Conservation (phyloP, 1,140 invertebrate species). For the Drosophila tani region DNA sequence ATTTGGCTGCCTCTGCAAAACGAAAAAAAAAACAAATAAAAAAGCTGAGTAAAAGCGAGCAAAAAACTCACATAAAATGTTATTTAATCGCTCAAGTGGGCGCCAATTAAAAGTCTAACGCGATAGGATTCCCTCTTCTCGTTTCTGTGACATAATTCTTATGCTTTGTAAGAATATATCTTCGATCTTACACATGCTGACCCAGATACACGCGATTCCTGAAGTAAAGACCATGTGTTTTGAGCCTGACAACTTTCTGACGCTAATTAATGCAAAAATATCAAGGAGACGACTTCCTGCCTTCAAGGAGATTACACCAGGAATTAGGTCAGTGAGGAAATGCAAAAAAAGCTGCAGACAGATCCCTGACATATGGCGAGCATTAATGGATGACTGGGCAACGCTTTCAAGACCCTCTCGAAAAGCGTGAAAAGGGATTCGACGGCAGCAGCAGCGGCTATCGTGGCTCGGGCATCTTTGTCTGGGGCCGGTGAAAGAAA, state of each 20-base stretch:
- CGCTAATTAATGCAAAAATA: conserved; percentile 37
- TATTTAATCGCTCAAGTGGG: conserved; percentile 54
- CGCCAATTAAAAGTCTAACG: conserved; percentile 44
- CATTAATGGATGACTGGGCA: conserved; percentile 22
- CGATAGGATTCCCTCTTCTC: background rate
- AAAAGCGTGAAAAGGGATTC: conserved; percentile 22
- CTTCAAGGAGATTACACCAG: background rate
- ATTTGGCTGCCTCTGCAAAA: conserved; percentile 41
- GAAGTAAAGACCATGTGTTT: conserved; percentile 18
- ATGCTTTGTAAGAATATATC: conserved; percentile 11
- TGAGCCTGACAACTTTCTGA: conserved; percentile 10
- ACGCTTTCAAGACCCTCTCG: conserved; percentile 1
- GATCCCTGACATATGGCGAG: conserved; percentile 55
- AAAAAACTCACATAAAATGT: conserved; percentile 29
- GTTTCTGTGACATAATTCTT: conserved; percentile 24
- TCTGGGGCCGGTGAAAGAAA: conserved; percentile 51
- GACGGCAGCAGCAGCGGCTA: conserved; percentile 13
- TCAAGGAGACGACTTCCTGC: conserved; percentile 20
- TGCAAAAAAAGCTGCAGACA: conserved; percentile 54
- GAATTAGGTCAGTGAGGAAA: conserved; percentile 56
- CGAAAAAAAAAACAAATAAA: conserved; percentile 15
- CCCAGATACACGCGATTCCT: conserved; percentile 17
- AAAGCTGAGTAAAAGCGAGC: background rate
- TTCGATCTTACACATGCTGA: conserved; percentile 35
- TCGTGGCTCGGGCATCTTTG: conserved; percentile 49